Conservation (phyloP, 2,797 vertebrate genomes). For the Chiloscyllium punctatum region DNA sequence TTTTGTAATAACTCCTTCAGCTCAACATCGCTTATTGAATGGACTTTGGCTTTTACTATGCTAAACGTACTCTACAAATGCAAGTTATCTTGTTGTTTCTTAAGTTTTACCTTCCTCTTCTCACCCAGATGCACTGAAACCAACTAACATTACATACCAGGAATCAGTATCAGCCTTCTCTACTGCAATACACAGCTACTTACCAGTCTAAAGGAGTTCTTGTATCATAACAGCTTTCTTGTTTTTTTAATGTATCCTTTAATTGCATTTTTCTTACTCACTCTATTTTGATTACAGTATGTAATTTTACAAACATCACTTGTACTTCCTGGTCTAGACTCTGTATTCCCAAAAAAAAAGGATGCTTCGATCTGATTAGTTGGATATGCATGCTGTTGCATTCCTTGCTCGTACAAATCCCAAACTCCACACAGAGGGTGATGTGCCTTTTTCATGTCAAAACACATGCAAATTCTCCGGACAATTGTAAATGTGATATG, state of each 20-base stretch:
- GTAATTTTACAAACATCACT: not conserved
- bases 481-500: not conserved
- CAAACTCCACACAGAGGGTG: not conserved
- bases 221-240: not conserved
- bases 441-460: not conserved
- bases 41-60: not conserved
- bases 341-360: not conserved
- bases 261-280: not conserved
- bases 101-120: not conserved
- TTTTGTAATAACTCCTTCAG: not conserved
- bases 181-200: not conserved
- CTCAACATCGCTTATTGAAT: not conserved
- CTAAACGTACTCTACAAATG: not conserved
- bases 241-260: not conserved
- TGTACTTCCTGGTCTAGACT: not conserved
- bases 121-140: not conserved
- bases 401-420: not conserved
- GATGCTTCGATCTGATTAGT: not conserved
- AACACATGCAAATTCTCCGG: not conserved
- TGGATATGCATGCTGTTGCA: not conserved
- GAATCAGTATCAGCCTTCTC: not conserved
- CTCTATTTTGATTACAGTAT: not conserved
- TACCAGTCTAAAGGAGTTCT: not conserved
- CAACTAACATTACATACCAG: not conserved
- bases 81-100: not conserved